These are phyloP conservation scores for Epirrhoe tristata DNA, from an alignment of 2,888 invertebrate species.

Conservation along the genomic window DNA sequence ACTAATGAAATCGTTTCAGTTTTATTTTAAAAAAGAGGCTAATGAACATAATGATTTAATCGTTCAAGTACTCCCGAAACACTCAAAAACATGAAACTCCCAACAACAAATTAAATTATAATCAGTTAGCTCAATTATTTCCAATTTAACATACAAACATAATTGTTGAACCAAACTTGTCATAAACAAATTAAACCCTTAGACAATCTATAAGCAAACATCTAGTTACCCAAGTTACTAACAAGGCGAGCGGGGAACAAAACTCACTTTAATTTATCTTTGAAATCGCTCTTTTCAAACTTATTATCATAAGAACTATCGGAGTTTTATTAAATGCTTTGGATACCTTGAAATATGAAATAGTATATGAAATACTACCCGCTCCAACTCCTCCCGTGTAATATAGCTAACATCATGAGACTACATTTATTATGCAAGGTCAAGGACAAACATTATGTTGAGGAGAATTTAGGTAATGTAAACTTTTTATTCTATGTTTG, in stretches of 20 bases:
- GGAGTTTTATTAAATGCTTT: neutral
- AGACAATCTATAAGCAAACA: constrained; percentile 25
- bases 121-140: constrained; percentile 32
- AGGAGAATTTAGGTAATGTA: too few species aligned
- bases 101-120: constrained; percentile 31
- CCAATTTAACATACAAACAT: constrained; percentile 30
- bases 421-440: too few species aligned
- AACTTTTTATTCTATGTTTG: too few species aligned
- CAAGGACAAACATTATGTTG: too few species aligned
- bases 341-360: neutral
- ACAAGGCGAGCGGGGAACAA: constrained; percentile 4
- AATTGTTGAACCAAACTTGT: constrained; percentile 39
- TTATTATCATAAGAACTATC: neutral
- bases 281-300: constrained; percentile 1
- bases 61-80: constrained; percentile 14
- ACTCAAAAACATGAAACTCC: constrained; percentile 9
- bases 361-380: neutral
- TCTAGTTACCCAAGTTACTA: constrained; percentile 15
- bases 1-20: too few species aligned
- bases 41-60: too few species aligned
- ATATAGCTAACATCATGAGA: too few species aligned
- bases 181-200: constrained; percentile 37
- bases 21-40: too few species aligned
- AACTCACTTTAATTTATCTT: neutral
- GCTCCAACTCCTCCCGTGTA: too few species aligned